Evolutionary conservation across 2,888 invertebrate genomes (phyloP).

Genomic region (Erebia epiphron): DNA sequence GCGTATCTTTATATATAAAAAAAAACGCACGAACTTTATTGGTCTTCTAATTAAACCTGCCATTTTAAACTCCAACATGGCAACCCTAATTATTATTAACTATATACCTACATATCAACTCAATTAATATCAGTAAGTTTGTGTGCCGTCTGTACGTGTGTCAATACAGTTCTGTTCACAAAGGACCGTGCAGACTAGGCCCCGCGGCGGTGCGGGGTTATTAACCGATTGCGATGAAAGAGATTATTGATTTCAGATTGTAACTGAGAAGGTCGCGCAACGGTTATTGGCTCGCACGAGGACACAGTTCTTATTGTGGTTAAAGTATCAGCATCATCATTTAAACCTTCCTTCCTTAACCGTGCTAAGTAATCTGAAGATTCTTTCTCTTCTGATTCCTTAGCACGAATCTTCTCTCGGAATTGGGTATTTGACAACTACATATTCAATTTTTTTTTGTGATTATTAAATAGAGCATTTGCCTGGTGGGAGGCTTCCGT

Average conservation of each 20-base stretch:
- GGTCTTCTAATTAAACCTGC: too few relatives aligned
- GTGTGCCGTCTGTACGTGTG: conserved; percentile 5
- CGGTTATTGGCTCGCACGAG: neutral
- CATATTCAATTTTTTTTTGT: too few relatives aligned
- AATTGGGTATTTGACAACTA: too few relatives aligned
- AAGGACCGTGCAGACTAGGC: conserved; percentile 5
- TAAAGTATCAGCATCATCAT: too few relatives aligned
- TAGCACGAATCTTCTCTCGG: neutral
- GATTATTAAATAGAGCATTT: too few relatives aligned
- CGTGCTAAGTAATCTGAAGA: too few relatives aligned
- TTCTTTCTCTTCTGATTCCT: neutral
- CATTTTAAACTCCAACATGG: neutral
- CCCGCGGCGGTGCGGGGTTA: conserved; percentile 34
- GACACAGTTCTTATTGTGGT: neutral
- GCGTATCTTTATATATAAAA: too few relatives aligned
- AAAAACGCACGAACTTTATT: too few relatives aligned
- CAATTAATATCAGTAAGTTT: conserved; percentile 19
- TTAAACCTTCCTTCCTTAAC: too few relatives aligned
- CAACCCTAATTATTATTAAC: conserved; percentile 9
- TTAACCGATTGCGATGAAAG: conserved; percentile 40
- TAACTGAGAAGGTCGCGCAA: conserved; percentile 6
- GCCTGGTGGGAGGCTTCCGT: too few relatives aligned
- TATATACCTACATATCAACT: neutral
- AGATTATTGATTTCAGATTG: conserved; percentile 30
- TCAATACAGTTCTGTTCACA: conserved; percentile 20